These are phyloP conservation scores for Bufotes viridis DNA, from an alignment of 2,797 vertebrate species.

Conservation along the genomic window DNA sequence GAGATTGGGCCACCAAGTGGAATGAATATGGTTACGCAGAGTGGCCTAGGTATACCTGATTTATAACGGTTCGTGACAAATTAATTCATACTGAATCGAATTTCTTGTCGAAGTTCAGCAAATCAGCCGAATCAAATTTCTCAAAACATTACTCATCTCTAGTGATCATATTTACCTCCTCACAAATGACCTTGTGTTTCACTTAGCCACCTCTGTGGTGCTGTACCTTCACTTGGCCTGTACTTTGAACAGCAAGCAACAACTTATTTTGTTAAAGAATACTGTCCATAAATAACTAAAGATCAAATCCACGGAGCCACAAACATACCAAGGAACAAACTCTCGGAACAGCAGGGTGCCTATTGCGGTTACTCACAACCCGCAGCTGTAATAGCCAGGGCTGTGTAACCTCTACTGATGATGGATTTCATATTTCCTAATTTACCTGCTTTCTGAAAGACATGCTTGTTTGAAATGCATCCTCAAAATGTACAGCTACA, in stretches of 20 bases:
- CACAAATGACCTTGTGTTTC: not conserved
- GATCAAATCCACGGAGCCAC: not conserved
- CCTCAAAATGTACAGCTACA: not conserved
- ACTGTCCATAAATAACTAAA: slow-evolving; percentile 18
- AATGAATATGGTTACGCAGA: too few species aligned
- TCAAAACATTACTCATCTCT: too few species aligned
- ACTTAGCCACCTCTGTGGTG: not conserved
- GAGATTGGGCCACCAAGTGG: too few species aligned
- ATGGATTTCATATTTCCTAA: not conserved
- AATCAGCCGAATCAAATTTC: too few species aligned
- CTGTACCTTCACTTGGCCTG: not conserved
- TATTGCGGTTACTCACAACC: slow-evolving; percentile 22
- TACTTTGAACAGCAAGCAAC: not conserved
- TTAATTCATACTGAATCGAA: too few species aligned
- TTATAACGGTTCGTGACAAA: too few species aligned
- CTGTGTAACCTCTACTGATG: not conserved
- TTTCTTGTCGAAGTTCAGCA: too few species aligned
- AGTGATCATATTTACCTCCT: not conserved
- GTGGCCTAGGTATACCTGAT: too few species aligned
- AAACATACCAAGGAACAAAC: slow-evolving; percentile 15
- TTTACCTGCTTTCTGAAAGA: not conserved
- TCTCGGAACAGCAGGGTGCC: slow-evolving; percentile 10
- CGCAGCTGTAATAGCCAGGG: not conserved
- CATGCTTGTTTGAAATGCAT: not conserved
- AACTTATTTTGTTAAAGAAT: not conserved